Evolutionary conservation across 2,888 invertebrate species (phyloP).

Genomic region (Masnerella sp.): DNA sequence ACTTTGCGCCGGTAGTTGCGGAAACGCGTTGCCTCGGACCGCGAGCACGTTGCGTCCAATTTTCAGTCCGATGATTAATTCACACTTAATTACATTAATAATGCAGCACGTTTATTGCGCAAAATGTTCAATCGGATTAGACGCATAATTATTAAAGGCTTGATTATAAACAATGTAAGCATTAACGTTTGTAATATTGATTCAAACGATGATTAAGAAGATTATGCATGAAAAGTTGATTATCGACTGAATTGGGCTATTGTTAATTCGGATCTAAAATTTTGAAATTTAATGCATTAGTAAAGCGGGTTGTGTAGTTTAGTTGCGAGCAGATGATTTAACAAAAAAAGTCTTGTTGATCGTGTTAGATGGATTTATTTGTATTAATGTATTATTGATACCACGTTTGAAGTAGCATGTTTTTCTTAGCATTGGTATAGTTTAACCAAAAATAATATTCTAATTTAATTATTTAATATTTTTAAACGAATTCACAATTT

Average conservation of each 20-base stretch:
- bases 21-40: not conserved
- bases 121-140: conserved; percentile 15
- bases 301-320: not conserved
- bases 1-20: not conserved
- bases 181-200: conserved; percentile 9
- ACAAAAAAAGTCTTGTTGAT: too few relatives aligned
- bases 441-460: too few relatives aligned
- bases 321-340: too few relatives aligned
- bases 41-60: not conserved
- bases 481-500: too few relatives aligned
- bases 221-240: not conserved
- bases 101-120: conserved; percentile 3
- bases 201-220: conserved; percentile 17
- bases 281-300: not conserved
- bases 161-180: conserved; percentile 10
- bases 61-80: conserved; percentile 27
- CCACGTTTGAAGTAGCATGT: too few relatives aligned
- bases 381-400: too few relatives aligned
- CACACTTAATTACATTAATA: conserved; percentile 23
- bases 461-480: too few relatives aligned
- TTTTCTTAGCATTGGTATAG: too few relatives aligned
- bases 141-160: not conserved
- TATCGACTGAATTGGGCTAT: not conserved
- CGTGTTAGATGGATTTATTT: too few relatives aligned
- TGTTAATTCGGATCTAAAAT: not conserved